Percentiles rank a stretch among this genome's conserved stretches.
phyloP scores from a whole-genome alignment of 2,797 vertebrate genomes.

The Sebastes minor region DNA sequence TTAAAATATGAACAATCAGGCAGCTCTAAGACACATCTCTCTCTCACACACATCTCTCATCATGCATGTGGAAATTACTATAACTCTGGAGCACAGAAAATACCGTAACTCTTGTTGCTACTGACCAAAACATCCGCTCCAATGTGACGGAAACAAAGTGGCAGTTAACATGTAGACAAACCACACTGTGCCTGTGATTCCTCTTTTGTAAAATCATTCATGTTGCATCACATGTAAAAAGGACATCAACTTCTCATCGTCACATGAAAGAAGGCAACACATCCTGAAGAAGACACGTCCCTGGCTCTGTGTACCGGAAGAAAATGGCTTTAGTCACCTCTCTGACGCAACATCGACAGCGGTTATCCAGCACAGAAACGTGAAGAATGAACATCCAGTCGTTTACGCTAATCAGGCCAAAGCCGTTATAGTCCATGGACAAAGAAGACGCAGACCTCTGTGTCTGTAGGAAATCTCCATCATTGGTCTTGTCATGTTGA shows the following conservation, averaged over 20 bases:
- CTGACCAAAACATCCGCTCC: slow-evolving; percentile 4
- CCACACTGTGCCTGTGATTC: slow-evolving; percentile 26
- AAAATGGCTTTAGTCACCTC: slow-evolving; percentile 77
- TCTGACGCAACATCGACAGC: slow-evolving; percentile 4
- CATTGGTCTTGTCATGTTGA: background rate
- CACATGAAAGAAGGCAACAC: slow-evolving; percentile 55
- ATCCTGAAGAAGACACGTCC: slow-evolving; percentile 54
- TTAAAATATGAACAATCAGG: slow-evolving; percentile 26
- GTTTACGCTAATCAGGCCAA: background rate
- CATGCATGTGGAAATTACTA: slow-evolving; percentile 52
- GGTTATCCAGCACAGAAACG: slow-evolving; percentile 21
- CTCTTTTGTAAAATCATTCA: slow-evolving; percentile 48
- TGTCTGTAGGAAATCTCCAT: too few species aligned
- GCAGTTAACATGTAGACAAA: slow-evolving; percentile 31
- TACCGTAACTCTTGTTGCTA: slow-evolving; percentile 21
- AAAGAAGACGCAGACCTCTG: background rate
- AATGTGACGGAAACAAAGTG: slow-evolving; percentile 18
- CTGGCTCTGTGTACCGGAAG: slow-evolving; percentile 68
- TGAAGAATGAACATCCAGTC: slow-evolving; percentile 19
- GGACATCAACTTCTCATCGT: slow-evolving; percentile 35
- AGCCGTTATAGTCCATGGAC: slow-evolving; percentile 1
- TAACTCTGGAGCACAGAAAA: slow-evolving; percentile 31
- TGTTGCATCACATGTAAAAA: slow-evolving; percentile 61
- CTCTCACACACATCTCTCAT: slow-evolving; percentile 10
- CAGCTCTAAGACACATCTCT: slow-evolving; percentile 24